Percentiles rank a stretch among this genome's conserved stretches.
These are phyloP conservation scores for Bubalus kerabau DNA, from an alignment of 2,113 vertebrate genomes.

Conservation along the genomic window DNA sequence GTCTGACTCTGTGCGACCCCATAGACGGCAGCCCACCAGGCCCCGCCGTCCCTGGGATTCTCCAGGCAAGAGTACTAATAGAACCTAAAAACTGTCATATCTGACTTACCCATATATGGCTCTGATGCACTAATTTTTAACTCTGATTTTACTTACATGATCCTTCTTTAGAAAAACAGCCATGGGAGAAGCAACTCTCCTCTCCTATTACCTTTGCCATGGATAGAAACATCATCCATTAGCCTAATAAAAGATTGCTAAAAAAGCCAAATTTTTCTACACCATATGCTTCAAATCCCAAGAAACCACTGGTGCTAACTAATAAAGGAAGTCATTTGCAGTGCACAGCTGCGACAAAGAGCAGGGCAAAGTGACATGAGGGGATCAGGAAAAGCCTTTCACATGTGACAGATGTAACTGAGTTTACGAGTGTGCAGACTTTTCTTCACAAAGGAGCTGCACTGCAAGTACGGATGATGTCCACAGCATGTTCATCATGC, in stretches of 20 bases:
- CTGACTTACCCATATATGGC: background rate
- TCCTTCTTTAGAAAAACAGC: background rate
- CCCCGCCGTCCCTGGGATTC: too few relatives aligned
- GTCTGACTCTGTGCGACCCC: too few relatives aligned
- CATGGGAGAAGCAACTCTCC: background rate
- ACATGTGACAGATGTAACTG: slow-evolving; percentile 76
- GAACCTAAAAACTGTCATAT: background rate
- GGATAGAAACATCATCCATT: slow-evolving; percentile 31
- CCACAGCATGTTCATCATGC: slow-evolving; percentile 55
- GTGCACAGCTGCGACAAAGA: slow-evolving; percentile 77
- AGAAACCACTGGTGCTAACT: slow-evolving; percentile 64
- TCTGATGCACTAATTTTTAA: background rate
- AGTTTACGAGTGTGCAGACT: slow-evolving; percentile 63
- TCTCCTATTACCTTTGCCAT: background rate
- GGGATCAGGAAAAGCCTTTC: slow-evolving; percentile 76
- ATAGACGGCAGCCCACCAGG: too few relatives aligned
- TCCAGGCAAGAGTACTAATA: background rate
- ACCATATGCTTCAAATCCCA: slow-evolving; percentile 64
- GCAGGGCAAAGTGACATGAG: slow-evolving; percentile 70
- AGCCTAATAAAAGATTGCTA: slow-evolving; percentile 45
- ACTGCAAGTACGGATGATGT: slow-evolving; percentile 59
- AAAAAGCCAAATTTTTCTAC: slow-evolving; percentile 68
- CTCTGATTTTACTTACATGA: background rate
- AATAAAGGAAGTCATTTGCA: slow-evolving; percentile 80
- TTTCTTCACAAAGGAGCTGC: slow-evolving; percentile 62